Conservation (phyloP, 2,888 invertebrate genomes). For the Sisyra nigra region DNA sequence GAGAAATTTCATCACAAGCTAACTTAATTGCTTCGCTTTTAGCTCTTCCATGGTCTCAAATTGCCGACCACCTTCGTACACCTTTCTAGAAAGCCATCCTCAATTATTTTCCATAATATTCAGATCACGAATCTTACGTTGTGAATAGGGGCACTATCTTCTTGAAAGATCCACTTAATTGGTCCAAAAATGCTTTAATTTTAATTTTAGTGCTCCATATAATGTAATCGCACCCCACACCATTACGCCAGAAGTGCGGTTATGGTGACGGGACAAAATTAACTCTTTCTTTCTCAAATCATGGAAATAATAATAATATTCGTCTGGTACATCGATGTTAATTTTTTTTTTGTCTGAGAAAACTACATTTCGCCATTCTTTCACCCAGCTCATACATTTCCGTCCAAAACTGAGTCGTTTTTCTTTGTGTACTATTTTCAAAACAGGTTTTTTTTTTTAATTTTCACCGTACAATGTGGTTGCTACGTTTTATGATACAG, state of each 20-base stretch:
- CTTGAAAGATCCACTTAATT: background rate
- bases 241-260: constrained; percentile 5
- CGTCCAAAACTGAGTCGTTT: background rate
- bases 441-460: too few species aligned
- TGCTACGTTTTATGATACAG: too few species aligned
- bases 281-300: constrained; percentile 8
- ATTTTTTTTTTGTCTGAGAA: constrained; percentile 8
- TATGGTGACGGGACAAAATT: constrained; percentile 5
- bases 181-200: background rate
- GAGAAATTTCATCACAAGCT: too few species aligned
- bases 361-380: constrained; percentile 1
- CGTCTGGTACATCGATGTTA: constrained; percentile 8
- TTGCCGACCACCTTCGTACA: too few species aligned
- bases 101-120: background rate
- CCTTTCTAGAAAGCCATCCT: too few species aligned
- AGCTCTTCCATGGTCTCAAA: too few species aligned
- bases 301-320: constrained; percentile 5
- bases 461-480: too few species aligned
- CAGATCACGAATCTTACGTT: background rate
- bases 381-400: background rate
- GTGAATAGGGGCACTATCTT: background rate
- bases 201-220: background rate
- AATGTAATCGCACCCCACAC: constrained; percentile 6
- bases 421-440: too few species aligned
- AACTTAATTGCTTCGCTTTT: too few species aligned